Evolutionary conservation across 2,113 vertebrate genomes (phyloP).

Genomic region (Larimichthys crocea): DNA sequence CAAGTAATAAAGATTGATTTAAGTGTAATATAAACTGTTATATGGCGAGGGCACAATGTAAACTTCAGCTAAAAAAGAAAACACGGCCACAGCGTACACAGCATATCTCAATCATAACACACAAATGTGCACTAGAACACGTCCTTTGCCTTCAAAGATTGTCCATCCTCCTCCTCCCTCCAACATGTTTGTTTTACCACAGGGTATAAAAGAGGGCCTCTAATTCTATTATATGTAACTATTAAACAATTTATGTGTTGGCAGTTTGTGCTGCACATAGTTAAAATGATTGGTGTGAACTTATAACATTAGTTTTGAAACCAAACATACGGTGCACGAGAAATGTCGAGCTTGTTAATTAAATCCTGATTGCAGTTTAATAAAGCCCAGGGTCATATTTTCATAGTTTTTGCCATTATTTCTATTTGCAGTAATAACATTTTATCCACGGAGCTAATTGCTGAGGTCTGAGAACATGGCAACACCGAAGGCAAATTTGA

Average conservation of each 20-base stretch:
- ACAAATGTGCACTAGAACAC: slow-evolving; percentile 16
- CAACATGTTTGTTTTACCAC: slow-evolving; percentile 3
- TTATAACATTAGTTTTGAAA: neutral
- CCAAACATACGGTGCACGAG: neutral
- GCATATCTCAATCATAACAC: slow-evolving; percentile 42
- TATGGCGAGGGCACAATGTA: slow-evolving; percentile 49
- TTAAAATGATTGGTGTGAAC: neutral
- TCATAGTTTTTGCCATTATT: neutral
- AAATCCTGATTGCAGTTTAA: neutral
- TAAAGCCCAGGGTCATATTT: neutral
- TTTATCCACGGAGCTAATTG: neutral
- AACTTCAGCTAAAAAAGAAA: slow-evolving; percentile 35
- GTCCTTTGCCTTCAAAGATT: slow-evolving; percentile 8
- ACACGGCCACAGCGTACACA: neutral
- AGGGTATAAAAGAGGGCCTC: neutral
- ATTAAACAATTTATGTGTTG: slow-evolving; percentile 1
- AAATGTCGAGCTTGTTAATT: neutral
- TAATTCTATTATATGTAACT: neutral
- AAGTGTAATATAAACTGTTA: slow-evolving; percentile 59
- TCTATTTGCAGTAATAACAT: neutral
- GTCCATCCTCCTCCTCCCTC: neutral
- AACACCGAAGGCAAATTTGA: too few relatives aligned
- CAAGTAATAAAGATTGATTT: slow-evolving; percentile 65
- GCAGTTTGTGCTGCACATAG: neutral
- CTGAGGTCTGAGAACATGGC: neutral